Conservation (phyloP, 2,113 vertebrate species). For the Meriones unguiculatus region DNA sequence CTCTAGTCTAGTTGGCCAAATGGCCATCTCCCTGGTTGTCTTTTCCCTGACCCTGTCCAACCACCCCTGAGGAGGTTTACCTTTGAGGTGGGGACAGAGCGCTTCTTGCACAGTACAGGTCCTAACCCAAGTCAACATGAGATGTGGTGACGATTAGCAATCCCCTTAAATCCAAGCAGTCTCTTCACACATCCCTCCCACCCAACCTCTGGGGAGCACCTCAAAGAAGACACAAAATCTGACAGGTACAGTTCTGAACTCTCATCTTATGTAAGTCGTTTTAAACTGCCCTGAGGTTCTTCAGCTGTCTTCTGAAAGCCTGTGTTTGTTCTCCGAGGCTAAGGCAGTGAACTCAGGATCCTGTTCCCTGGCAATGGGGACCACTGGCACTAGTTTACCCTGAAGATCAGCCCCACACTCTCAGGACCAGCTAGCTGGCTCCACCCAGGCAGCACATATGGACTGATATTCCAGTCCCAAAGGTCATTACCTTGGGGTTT, state of each 20-base stretch:
- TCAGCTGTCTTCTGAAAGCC: neutral
- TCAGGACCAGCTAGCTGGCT: neutral
- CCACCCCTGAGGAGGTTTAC: neutral
- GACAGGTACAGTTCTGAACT: neutral
- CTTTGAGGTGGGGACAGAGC: too few relatives aligned
- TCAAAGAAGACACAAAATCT: neutral
- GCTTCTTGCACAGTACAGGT: neutral
- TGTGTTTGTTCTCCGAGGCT: neutral
- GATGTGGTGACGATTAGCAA: neutral
- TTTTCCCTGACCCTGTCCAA: neutral
- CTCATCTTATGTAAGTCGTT: neutral
- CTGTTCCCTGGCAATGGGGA: neutral
- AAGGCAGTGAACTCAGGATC: neutral
- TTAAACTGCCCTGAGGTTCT: neutral
- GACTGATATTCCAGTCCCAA: neutral
- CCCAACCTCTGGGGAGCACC: neutral
- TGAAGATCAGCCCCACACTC: fast-evolving
- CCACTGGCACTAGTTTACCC: neutral
- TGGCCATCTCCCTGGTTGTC: fast-evolving
- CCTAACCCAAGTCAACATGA: neutral
- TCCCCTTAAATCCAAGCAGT: too few relatives aligned
- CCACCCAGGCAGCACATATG: fast-evolving
- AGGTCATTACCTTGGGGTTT: neutral
- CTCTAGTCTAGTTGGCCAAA: fast-evolving
- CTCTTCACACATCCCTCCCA: neutral